These are phyloP conservation scores for Falco biarmicus DNA, from an alignment of 2,797 vertebrate genomes.

Conservation along the genomic window DNA sequence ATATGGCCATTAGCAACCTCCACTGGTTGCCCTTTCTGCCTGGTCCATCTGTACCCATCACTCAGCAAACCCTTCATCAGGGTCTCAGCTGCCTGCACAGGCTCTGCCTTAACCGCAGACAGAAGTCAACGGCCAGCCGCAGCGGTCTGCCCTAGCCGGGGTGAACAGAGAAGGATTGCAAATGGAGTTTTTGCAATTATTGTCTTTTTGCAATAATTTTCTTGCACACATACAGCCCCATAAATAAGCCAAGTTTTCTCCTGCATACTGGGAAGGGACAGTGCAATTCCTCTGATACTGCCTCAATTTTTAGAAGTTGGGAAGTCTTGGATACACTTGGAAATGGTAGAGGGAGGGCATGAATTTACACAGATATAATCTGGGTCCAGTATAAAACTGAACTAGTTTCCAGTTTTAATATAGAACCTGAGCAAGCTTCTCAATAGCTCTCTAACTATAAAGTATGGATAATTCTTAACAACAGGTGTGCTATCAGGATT, in stretches of 20 bases:
- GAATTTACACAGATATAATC: not conserved
- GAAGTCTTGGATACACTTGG: not conserved
- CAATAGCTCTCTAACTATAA: conserved; percentile 15
- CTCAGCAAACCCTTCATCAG: not conserved
- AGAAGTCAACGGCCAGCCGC: not conserved
- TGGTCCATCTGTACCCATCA: not conserved
- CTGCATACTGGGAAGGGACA: not conserved
- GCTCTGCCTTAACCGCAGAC: not conserved
- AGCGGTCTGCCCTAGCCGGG: no score
- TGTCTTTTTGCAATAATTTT: not conserved
- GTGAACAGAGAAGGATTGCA: not conserved
- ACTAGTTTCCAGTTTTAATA: not conserved
- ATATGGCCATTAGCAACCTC: not conserved
- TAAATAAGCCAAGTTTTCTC: not conserved
- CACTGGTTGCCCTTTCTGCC: not conserved
- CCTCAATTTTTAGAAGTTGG: not conserved
- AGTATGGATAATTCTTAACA: conserved; percentile 52
- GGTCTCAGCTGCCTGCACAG: not conserved
- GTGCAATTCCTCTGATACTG: rapidly evolving
- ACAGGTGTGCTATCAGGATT: conserved; percentile 65
- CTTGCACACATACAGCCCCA: not conserved
- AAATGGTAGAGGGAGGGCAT: not conserved
- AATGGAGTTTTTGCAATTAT: not conserved
- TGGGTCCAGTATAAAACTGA: not conserved
- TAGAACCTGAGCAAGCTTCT: not conserved